Evolutionary conservation across 2,797 vertebrate genomes (phyloP), one percentile per base, ranked within the genome.

Genomic region (Leucoraja ocellata): DNA sequence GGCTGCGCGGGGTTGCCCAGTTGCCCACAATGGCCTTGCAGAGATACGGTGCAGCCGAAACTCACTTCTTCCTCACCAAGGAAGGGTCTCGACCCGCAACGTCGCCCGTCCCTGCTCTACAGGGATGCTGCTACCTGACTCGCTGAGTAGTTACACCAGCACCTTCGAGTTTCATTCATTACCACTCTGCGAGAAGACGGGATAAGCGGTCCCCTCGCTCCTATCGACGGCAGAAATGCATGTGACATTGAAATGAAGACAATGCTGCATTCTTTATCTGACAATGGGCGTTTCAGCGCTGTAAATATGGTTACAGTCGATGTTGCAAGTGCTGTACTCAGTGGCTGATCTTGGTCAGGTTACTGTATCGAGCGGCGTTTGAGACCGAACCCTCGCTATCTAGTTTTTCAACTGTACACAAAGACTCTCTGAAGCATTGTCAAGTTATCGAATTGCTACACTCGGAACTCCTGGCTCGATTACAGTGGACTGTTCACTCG

Each of bases 371-470:
- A 83, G 80, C 80, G 80, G 46, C 23, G 80, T 58, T 83, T 58
- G 84, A 32, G 61, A 88, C n/a, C 9, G 61, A 88, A 65, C n/a
- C 84, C n/a, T 18, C 23, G n/a, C 84, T 68, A 88, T 88, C 63
- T 63, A 18, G 8, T 32, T 7, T 68, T 68, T 68, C 84, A 88
- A 36, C 61, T 68, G 14, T 18, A 68, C 84, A 88, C 84, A 88
- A 88, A 88, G 84, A 65, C 65, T 36, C 13, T n/a, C 14, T 18
- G 14, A 32, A 63, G 32, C 61, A 36, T 21, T 6, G n/a, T 21
- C 84, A 88, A 86, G 25, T 86, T 86, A 86, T 86, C 63, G 83
- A 65, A 65, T n/a, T 86, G 61, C 61, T 65, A 36, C 21, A 68
- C 10, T 68, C 21, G 7, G 4, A 18, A n/a, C 54, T 61, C 81